phyloP scores from a whole-genome alignment of 2,797 vertebrate genomes.

The Lagorchestes hirsutus region DNA sequence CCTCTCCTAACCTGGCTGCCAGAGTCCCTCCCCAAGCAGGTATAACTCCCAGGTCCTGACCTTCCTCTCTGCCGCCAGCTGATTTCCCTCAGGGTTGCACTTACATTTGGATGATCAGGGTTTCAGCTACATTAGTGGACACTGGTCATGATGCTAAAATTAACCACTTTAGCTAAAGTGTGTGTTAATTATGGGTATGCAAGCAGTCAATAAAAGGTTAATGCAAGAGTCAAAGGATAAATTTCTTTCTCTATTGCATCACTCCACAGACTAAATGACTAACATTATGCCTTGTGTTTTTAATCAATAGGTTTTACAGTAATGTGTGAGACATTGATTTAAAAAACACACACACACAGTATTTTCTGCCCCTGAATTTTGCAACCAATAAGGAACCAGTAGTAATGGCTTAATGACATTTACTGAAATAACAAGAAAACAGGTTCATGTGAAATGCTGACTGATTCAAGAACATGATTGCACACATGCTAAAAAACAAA shows the following conservation, averaged over 20 bases:
- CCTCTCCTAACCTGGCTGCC: background rate
- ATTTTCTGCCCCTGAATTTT: conserved; percentile 80
- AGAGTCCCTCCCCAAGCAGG: background rate
- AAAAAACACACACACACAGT: conserved; percentile 79
- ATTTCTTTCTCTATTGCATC: conserved; percentile 99
- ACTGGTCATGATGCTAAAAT: conserved; percentile 87
- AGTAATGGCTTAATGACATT: conserved; percentile 69
- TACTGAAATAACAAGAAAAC: conserved; percentile 27
- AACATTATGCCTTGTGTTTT: conserved; percentile 93
- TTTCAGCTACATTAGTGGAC: conserved; percentile 82
- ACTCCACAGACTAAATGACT: conserved; percentile 95
- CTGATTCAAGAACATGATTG: background rate
- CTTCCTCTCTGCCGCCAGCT: background rate
- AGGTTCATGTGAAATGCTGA: conserved; percentile 60
- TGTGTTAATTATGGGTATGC: conserved; percentile 99
- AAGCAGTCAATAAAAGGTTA: conserved; percentile 99
- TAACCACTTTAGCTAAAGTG: conserved; percentile 99
- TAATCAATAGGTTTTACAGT: conserved; percentile 99
- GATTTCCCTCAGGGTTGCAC: conserved; percentile 66
- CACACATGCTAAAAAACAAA: background rate
- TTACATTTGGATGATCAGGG: conserved; percentile 75
- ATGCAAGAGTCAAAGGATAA: conserved; percentile 99
- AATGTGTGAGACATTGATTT: conserved; percentile 94
- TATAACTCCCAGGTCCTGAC: conserved; percentile 23
- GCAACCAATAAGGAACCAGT: conserved; percentile 76